Conservation (phyloP, 2,888 invertebrate species). For the Eupithecia exiguata region DNA sequence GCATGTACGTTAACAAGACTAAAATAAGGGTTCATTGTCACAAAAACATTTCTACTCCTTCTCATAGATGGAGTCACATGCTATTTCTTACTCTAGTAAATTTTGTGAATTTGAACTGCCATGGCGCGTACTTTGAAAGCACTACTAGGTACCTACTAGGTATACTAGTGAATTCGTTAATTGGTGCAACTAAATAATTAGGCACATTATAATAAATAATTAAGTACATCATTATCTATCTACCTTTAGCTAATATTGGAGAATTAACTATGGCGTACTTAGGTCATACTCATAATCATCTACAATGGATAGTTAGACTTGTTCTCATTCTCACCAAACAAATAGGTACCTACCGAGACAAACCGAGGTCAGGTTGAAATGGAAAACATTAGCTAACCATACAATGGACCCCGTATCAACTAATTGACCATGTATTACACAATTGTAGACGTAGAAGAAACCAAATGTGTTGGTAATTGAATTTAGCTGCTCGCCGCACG, state of each 20-base stretch:
- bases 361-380: constrained; percentile 60
- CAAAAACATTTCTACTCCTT: background rate
- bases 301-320: constrained; percentile 18
- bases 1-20: background rate
- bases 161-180: too few species aligned
- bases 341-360: constrained; percentile 46
- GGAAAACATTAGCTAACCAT: constrained; percentile 55
- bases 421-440: constrained; percentile 52
- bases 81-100: background rate
- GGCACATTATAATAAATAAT: too few species aligned
- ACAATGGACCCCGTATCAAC: constrained; percentile 57
- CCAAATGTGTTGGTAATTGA: constrained; percentile 17
- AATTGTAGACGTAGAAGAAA: constrained; percentile 38
- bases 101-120: background rate
- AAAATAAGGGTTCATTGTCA: background rate
- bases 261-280: too few species aligned
- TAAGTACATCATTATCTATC: too few species aligned
- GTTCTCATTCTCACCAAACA: constrained; percentile 63
- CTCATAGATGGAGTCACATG: background rate
- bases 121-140: background rate
- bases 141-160: too few species aligned
- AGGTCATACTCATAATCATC: background rate
- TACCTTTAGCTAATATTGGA: background rate
- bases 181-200: too few species aligned
- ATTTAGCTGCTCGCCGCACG: constrained; percentile 7